Percentiles rank a stretch among this genome's conserved stretches.
Conservation (phyloP, 2,113 vertebrate species). For the Nyctibius bracteatus region DNA sequence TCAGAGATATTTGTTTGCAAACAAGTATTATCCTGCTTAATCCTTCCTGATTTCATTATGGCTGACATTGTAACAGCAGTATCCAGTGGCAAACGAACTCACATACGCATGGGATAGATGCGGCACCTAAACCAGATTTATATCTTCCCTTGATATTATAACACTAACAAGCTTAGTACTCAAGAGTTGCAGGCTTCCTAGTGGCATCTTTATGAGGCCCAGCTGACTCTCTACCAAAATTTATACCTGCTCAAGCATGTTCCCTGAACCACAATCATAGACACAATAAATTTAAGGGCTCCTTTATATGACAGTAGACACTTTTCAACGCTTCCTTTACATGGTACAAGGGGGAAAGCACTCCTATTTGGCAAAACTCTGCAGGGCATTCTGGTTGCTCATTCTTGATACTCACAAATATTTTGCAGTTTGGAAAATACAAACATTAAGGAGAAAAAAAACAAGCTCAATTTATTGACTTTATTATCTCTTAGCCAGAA, state of each 20-base stretch:
- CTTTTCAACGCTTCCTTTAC: background rate
- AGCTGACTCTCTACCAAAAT: conserved; percentile 61
- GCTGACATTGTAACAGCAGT: background rate
- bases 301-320: background rate
- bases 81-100: background rate
- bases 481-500: background rate
- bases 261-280: conserved; percentile 50
- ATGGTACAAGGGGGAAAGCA: background rate
- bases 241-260: conserved; percentile 44
- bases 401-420: background rate
- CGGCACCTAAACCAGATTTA: conserved; percentile 40
- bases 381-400: background rate
- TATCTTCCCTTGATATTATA: conserved; percentile 19
- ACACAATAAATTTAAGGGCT: conserved; percentile 55
- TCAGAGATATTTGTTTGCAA: background rate
- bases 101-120: background rate
- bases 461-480: background rate
- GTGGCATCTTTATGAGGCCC: conserved; percentile 64
- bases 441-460: background rate
- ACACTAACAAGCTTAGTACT: conserved; percentile 60
- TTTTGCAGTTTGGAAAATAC: background rate
- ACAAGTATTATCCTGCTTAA: background rate
- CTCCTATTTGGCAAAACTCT: background rate
- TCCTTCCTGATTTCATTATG: background rate
- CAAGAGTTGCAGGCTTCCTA: conserved; percentile 53